phyloP scores from a whole-genome alignment of 1,140 invertebrate species.

The Drosophila rhopaloa region DNA sequence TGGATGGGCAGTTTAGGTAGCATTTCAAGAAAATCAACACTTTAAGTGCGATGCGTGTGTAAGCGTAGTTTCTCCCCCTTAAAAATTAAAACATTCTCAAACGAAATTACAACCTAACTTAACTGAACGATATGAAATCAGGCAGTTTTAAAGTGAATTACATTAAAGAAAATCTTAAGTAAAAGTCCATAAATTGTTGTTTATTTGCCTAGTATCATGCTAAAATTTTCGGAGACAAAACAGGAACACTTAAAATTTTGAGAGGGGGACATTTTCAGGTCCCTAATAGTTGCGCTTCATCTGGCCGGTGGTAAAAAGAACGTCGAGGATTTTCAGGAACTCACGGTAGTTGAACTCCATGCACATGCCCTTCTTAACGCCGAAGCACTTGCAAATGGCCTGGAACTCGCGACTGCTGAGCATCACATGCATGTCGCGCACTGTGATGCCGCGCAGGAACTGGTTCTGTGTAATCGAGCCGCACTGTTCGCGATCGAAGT shows the following conservation, averaged over 20 bases:
- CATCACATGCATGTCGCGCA: slow-evolving; percentile 86
- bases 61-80: slow-evolving; percentile 36
- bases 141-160: slow-evolving; percentile 47
- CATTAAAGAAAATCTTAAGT: slow-evolving; percentile 49
- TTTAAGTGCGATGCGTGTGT: slow-evolving; percentile 23
- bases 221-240: neutral
- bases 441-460: slow-evolving; percentile 87
- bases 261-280: neutral
- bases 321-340: slow-evolving; percentile 75
- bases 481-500: slow-evolving; percentile 88
- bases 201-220: slow-evolving; percentile 9
- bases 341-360: slow-evolving; percentile 81
- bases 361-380: slow-evolving; percentile 85
- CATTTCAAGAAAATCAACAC: slow-evolving; percentile 28
- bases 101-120: slow-evolving; percentile 33
- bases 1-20: slow-evolving; percentile 32
- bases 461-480: slow-evolving; percentile 87
- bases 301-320: slow-evolving; percentile 70
- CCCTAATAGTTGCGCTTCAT: slow-evolving; percentile 76
- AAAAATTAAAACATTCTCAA: slow-evolving; percentile 35
- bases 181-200: slow-evolving; percentile 17
- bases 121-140: slow-evolving; percentile 36
- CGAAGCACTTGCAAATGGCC: slow-evolving; percentile 88
- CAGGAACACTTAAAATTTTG: slow-evolving; percentile 35
- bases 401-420: slow-evolving; percentile 88